Conservation (phyloP, 2,888 invertebrate genomes). For the Embidobia sp. region DNA sequence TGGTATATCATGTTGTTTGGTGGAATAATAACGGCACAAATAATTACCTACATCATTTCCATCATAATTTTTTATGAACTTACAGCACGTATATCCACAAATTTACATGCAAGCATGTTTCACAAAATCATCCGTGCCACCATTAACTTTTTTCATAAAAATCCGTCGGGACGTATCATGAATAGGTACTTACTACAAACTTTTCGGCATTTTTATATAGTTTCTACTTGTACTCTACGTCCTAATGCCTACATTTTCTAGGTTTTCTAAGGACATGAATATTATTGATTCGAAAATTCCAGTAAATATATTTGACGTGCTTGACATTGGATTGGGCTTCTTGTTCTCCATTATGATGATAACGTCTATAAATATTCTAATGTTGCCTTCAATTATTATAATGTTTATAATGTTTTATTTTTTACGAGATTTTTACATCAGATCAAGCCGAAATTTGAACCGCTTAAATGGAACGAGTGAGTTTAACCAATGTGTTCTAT, state of each 20-base stretch:
- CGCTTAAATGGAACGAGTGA: conserved; percentile 71
- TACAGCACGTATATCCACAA: conserved; percentile 90
- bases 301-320: conserved; percentile 84
- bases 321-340: conserved; percentile 85
- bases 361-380: conserved; percentile 86
- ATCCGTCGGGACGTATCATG: conserved; percentile 91
- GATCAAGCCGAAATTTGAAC: conserved; percentile 80
- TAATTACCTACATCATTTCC: conserved; percentile 79
- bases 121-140: conserved; percentile 89
- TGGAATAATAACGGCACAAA: conserved; percentile 77
- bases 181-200: conserved; percentile 87
- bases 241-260: too few species aligned
- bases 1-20: conserved; percentile 83
- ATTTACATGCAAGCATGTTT: conserved; percentile 92
- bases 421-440: conserved; percentile 89
- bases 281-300: conserved; percentile 86
- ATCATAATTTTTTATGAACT: conserved; percentile 83
- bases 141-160: conserved; percentile 93
- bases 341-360: conserved; percentile 84
- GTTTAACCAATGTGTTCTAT: too few species aligned
- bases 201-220: too few species aligned
- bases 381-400: conserved; percentile 86
- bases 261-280: conserved; percentile 95
- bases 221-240: too few species aligned
- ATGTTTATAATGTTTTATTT: conserved; percentile 88